These are phyloP conservation scores for Euthynnus affinis DNA, from an alignment of 2,797 vertebrate species.

Conservation along the genomic window DNA sequence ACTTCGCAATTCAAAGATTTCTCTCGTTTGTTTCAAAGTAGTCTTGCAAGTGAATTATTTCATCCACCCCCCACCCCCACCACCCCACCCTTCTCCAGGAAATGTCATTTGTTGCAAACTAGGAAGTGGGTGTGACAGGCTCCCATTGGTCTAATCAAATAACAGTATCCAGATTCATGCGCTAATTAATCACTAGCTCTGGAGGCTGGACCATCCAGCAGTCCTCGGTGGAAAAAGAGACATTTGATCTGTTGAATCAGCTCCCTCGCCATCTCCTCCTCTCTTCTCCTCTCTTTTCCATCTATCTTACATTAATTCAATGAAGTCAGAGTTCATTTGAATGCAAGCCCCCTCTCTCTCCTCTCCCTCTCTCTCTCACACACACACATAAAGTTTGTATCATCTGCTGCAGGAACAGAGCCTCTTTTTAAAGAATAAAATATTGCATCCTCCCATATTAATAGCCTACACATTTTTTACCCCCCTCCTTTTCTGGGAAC, in stretches of 20 bases:
- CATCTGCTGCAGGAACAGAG: constrained; percentile 7
- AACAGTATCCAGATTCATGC: constrained; percentile 76
- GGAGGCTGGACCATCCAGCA: constrained; percentile 66
- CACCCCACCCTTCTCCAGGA: constrained; percentile 2
- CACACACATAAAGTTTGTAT: constrained; percentile 28
- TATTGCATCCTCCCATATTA: constrained; percentile 23
- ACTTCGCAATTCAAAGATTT: not conserved
- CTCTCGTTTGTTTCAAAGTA: constrained; percentile 9
- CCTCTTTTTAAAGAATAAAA: constrained; percentile 36
- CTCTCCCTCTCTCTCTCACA: constrained; percentile 9
- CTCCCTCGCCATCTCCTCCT: constrained; percentile 58
- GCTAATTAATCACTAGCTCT: constrained; percentile 83
- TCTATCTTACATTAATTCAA: constrained; percentile 73
- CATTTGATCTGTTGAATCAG: constrained; percentile 81
- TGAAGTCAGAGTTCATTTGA: constrained; percentile 69
- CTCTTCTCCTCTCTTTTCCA: constrained; percentile 58
- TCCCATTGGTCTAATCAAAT: constrained; percentile 81
- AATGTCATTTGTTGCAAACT: constrained; percentile 60
- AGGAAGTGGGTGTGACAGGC: constrained; percentile 70
- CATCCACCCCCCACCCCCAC: not conserved
- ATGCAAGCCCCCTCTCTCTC: constrained; percentile 27
- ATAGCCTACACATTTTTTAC: constrained; percentile 6
- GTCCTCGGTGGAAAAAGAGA: constrained; percentile 60
- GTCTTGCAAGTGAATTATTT: constrained; percentile 20
- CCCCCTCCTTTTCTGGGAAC: constrained; percentile 8